These are phyloP conservation scores for Borostomias antarcticus DNA, from an alignment of 2,797 vertebrate genomes.

Conservation along the genomic window DNA sequence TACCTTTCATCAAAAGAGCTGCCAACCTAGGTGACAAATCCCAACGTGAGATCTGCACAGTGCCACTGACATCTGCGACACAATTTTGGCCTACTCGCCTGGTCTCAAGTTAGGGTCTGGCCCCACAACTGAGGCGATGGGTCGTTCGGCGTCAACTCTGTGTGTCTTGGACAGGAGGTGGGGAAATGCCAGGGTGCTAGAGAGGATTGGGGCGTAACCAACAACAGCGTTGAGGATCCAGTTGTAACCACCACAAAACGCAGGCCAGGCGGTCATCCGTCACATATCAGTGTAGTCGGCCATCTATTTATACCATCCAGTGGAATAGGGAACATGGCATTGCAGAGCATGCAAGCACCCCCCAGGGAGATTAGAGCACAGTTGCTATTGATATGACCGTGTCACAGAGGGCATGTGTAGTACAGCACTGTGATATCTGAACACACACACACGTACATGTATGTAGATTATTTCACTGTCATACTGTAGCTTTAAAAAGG, in stretches of 20 bases:
- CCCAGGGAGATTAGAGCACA: slow-evolving; percentile 40
- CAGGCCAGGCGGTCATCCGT: slow-evolving; percentile 65
- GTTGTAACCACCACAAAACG: slow-evolving; percentile 65
- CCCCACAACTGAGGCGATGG: slow-evolving; percentile 29
- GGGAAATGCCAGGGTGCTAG: slow-evolving; percentile 64
- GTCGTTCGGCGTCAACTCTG: slow-evolving; percentile 41
- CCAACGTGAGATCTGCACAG: not conserved
- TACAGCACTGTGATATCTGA: not conserved
- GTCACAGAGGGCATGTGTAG: too few species aligned
- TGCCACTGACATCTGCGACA: slow-evolving; percentile 49
- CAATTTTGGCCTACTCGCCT: slow-evolving; percentile 42
- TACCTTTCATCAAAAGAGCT: too few species aligned
- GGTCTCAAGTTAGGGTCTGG: slow-evolving; percentile 24
- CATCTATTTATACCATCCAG: slow-evolving; percentile 70
- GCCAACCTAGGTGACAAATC: not conserved
- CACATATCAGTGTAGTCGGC: slow-evolving; percentile 67
- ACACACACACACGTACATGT: not conserved
- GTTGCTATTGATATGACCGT: not conserved
- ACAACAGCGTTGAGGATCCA: slow-evolving; percentile 69
- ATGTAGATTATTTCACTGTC: too few species aligned
- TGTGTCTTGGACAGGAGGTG: slow-evolving; percentile 5
- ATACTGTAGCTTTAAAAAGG: not conserved
- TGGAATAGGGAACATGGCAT: slow-evolving; percentile 45
- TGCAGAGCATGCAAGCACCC: slow-evolving; percentile 23
- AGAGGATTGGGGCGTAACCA: slow-evolving; percentile 60